Conservation (phyloP, 2,113 vertebrate species). For the Ictalurus furcatus region DNA sequence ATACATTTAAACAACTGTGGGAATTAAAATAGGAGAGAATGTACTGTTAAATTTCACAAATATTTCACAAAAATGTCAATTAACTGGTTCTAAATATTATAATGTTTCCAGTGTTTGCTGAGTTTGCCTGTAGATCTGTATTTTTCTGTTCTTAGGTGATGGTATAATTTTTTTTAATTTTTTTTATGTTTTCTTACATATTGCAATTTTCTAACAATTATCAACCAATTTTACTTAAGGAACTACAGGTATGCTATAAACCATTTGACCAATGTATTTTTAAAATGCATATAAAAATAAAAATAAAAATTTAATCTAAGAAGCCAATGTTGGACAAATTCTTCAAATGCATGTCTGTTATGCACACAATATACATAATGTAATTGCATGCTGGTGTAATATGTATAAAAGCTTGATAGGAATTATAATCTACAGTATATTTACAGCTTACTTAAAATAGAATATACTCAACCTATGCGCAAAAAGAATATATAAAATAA, state of each 20-base stretch:
- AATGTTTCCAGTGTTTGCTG: not conserved
- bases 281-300: not conserved
- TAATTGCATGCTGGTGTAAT: not conserved
- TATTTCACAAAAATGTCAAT: not conserved
- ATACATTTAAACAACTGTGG: not conserved
- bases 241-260: too few relatives aligned
- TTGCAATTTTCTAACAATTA: not conserved
- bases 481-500: not conserved
- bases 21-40: not conserved
- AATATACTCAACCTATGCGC: not conserved
- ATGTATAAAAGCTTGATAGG: too few relatives aligned
- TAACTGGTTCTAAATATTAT: not conserved
- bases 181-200: too few relatives aligned
- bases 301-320: not conserved
- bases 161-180: not conserved
- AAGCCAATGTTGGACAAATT: not conserved
- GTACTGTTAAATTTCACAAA: not conserved
- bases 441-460: not conserved
- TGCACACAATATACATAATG: not conserved
- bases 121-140: not conserved
- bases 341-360: not conserved
- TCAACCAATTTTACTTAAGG: not conserved
- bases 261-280: not conserved
- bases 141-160: not conserved
- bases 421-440: not conserved